Evolutionary conservation across 2,888 invertebrate species (phyloP).

Genomic region (Eilema caniola): DNA sequence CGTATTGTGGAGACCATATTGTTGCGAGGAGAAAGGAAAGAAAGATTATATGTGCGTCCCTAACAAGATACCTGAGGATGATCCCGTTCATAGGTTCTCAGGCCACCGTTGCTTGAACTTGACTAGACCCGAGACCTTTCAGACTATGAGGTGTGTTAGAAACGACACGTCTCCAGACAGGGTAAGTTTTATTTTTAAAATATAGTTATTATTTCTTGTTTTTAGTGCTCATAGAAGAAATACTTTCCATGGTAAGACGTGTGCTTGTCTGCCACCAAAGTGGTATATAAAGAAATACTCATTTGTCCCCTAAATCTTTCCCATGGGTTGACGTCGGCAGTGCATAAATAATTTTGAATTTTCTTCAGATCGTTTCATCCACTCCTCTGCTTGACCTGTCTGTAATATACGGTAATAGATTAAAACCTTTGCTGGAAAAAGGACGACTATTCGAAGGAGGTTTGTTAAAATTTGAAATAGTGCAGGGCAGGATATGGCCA

Average conservation of each 20-base stretch:
- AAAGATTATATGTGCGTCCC: slow-evolving; percentile 57
- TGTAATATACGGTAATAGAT: slow-evolving; percentile 52
- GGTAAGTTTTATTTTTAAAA: slow-evolving; percentile 44
- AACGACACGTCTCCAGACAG: slow-evolving; percentile 62
- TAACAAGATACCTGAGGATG: slow-evolving; percentile 61
- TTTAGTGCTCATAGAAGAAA: too few relatives aligned
- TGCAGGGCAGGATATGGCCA: slow-evolving; percentile 64
- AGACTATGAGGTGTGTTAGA: slow-evolving; percentile 58
- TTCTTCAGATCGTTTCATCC: slow-evolving; percentile 55
- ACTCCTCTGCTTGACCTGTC: slow-evolving; percentile 62
- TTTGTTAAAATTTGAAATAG: slow-evolving; percentile 59
- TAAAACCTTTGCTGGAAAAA: slow-evolving; percentile 37
- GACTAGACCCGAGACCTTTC: slow-evolving; percentile 64
- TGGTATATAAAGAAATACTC: too few relatives aligned
- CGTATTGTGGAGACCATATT: slow-evolving; percentile 62
- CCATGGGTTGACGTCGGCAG: too few relatives aligned
- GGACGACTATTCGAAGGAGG: slow-evolving; percentile 57
- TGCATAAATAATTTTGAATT: background rate
- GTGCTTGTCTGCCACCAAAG: too few relatives aligned
- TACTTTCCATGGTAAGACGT: too few relatives aligned
- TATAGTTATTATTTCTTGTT: too few relatives aligned
- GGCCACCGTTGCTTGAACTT: slow-evolving; percentile 61
- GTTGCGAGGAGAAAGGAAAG: slow-evolving; percentile 60
- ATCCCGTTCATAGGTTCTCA: slow-evolving; percentile 67
- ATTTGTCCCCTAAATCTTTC: too few relatives aligned